Base-by-base conservation (phyloP, 2,888 invertebrate genomes). In the Thereva nobilitata region DNA sequence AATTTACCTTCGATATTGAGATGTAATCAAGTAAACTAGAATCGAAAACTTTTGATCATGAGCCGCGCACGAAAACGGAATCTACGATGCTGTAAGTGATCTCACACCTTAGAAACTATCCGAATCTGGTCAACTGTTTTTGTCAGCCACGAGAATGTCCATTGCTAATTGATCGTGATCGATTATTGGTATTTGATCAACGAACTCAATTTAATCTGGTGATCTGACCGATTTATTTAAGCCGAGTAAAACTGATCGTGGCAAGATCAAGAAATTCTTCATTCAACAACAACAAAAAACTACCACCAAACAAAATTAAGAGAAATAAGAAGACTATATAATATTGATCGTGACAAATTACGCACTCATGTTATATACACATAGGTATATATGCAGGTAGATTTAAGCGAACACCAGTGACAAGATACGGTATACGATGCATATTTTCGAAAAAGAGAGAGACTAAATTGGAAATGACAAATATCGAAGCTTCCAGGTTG, bases 161-260 rank as follows among this genome's bases (percentile, higher is more conserved):
- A 55, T 65, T 56, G 47, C 55, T 55, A 65, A 65, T 65, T 65
- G 65, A 65, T 56, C 65, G 65, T 65, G 65, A 65, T 65, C 65
- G 55, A 65, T 65, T 56, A 50, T 55, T 37, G 55, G 35, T 64
- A 41, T 65, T 55, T 65, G 56, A 65, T 49, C 49, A 65, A 49
- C 38, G 49, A 41, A 40, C 40, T 12, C 37, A 38, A 65, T 65
- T 56, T 55, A 49, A 23, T 38, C 38, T 40, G 55, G 38, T 12
- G 50, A 52, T 50, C 50, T 23, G 42, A 42, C 5, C 42, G 55
- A 56, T 56, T 56, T 44, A 12, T 42, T 56, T n/a, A 10, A 41
- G 38, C 10, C 38, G 23, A 2, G 23, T 53, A 38, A 38, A 50
- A 53, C 5, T 9, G 53, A 38, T 38, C 53, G 53, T 53, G 37